Base-by-base conservation (phyloP, 1,140 invertebrate genomes). In the Drosophila tsacasi region DNA sequence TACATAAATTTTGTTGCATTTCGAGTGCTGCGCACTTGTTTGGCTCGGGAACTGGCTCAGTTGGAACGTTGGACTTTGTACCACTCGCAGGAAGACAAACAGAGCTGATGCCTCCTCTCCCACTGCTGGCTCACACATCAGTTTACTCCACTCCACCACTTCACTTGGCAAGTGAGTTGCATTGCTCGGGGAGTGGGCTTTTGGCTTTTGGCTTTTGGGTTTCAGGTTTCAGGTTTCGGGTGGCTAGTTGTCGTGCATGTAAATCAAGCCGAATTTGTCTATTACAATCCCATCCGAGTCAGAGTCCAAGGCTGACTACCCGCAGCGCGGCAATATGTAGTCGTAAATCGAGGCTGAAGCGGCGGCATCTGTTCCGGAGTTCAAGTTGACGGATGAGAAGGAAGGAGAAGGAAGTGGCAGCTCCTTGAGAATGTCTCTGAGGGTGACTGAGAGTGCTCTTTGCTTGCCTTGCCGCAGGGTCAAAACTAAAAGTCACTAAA, bases 1-100 rank as follows among this genome's bases (percentile, higher is more conserved):
- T 79, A 84, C 82, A 84, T 84, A 84, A 85, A 84, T 84, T 84
- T 59, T 46, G 72, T 75, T 75, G 61, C 73, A 66, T 71, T 71
- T 67, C 47, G 49, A 71, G 67, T 68, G 66, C 37, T 71, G 64
- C 67, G 39, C 64, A 50, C 46, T 50, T 49, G 66, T 47, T 37
- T 35, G 60, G 63, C 63, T 44, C 66, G n/a, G 39, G 47, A 25
- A 64, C 66, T 68, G 66, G 30, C 67, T 68, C 47, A 42, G 35
- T 27, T 17, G 44, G 19, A 25, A 35, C 19, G 19, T 17, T 39
- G 44, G 66, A 67, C 66, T 52, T 39, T 52, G 46, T 32, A 42
- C 62, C 62, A 69, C 62, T 67, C 63, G 44, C 47, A 50, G 66
- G 66, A 68, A 67, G 47, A 46, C 65, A 68, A 68, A 68, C 62